Conservation (phyloP, 2,888 invertebrate species). For the Harpalus rufipes region DNA sequence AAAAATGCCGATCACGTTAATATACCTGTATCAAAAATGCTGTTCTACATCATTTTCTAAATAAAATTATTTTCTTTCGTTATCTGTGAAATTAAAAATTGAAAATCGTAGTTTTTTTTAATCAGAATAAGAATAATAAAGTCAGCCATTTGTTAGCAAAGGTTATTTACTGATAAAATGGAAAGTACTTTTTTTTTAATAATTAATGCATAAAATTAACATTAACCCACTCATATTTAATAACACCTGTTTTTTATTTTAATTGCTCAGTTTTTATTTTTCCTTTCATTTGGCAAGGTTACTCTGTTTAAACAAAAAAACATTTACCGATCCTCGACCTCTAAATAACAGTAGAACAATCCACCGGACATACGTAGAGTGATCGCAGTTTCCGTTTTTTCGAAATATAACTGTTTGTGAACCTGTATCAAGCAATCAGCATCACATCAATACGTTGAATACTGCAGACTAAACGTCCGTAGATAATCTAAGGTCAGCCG, state of each 20-base stretch:
- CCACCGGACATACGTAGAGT: conserved; percentile 22
- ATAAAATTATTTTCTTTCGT: too few species aligned
- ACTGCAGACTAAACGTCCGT: not conserved
- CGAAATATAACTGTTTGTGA: conserved; percentile 27
- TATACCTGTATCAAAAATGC: too few species aligned
- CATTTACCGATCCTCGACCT: conserved; percentile 15
- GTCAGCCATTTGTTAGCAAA: too few species aligned
- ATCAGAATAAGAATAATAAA: too few species aligned
- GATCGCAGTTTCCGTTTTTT: conserved; percentile 29
- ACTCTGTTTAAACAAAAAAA: not conserved
- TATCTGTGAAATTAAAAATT: too few species aligned
- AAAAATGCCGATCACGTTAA: too few species aligned
- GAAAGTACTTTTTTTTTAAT: not conserved
- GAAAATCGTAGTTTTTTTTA: too few species aligned
- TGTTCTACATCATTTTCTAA: too few species aligned
- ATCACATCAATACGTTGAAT: conserved; percentile 8
- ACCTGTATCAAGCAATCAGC: conserved; percentile 14
- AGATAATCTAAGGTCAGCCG: conserved; percentile 12
- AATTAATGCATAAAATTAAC: not conserved
- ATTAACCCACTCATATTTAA: not conserved
- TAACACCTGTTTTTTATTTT: not conserved
- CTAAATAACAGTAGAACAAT: conserved; percentile 32
- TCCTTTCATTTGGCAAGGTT: not conserved
- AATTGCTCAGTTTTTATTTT: not conserved
- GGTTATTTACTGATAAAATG: too few species aligned